Percentiles rank a stretch among this genome's conserved stretches.
Evolutionary conservation across 2,113 vertebrate species (phyloP).

Genomic region (Xiphophorus hellerii): DNA sequence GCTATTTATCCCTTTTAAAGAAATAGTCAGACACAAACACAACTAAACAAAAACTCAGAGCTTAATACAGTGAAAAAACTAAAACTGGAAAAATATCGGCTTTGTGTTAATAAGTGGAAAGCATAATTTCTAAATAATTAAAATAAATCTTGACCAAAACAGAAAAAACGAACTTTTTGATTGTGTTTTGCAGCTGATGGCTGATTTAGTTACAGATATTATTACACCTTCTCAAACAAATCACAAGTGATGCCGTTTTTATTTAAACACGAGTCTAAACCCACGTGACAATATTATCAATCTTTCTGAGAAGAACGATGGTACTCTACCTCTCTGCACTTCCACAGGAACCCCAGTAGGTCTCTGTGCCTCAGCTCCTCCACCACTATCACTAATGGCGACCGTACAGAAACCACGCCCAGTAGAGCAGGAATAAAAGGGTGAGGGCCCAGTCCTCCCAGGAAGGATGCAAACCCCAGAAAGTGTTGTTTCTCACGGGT

Average conservation of each 20-base stretch:
- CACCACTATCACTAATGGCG: slow-evolving; percentile 62
- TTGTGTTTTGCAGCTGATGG: no score
- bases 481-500: slow-evolving; percentile 66
- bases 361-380: slow-evolving; percentile 80
- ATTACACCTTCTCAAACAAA: no score
- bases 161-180: no score
- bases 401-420: slow-evolving; percentile 53
- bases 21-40: no score
- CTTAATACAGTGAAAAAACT: no score
- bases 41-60: no score
- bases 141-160: no score
- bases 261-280: neutral
- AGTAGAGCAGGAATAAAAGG: slow-evolving; percentile 73
- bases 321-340: slow-evolving; percentile 72
- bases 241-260: neutral
- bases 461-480: slow-evolving; percentile 75
- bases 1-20: no score
- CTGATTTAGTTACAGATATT: no score
- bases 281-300: neutral
- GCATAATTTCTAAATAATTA: no score
- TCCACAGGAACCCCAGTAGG: slow-evolving; percentile 81
- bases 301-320: accelerated
- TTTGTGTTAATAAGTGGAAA: no score
- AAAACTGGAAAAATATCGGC: no score
- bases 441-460: slow-evolving; percentile 74